Base-by-base conservation (phyloP, 2,888 invertebrate genomes). In the Ophion ellenae region DNA sequence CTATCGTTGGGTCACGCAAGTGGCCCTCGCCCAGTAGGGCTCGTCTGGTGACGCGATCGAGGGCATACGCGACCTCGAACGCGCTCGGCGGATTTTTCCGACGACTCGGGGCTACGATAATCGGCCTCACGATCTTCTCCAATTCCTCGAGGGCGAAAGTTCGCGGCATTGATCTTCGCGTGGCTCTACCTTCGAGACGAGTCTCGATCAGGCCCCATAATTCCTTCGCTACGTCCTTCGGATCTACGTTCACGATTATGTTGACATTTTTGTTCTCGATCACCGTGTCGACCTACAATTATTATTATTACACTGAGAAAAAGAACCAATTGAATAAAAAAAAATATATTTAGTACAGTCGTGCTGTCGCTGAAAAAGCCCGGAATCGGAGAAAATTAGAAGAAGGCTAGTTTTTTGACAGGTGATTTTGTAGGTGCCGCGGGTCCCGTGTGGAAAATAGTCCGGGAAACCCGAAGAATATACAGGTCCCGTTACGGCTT, bases 201-300 rank as follows among this genome's bases (percentile, higher is more conserved):
- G 64, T 17, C 20, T 88, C 84, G 5, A 91, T 89, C 20, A 90
- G 70, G 10, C 82, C 86, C 88, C 88, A 90, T 28, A 91, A 81
- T 81, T 91, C 90, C 10, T 81, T 73, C 0, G 90, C 90, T 5
- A 90, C 81, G n/a, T 89, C 87, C 57, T 88, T 88, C n/a, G 90
- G 84, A 63, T 90, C 87, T 14, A 90, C 81, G 76, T 90, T 90
- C 17, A 91, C 87, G 28, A 90, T 86, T 53, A 91, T 84, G 53
- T 91, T 91, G 6, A 90, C 87, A 47, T 90, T 90, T 78, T 89
- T 90, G 64, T 90, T 90, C 11, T 88, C 76, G 5, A 90, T 87
- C 9, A 89, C 24, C 17, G 87, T 83, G 14, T 83, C 77, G 14
- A 57, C 32, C 87, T 89, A 69, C 20, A 87, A 66, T 40, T 40